Conservation (phyloP, 1,140 invertebrate species). For the Dendrolimus punctatus region DNA sequence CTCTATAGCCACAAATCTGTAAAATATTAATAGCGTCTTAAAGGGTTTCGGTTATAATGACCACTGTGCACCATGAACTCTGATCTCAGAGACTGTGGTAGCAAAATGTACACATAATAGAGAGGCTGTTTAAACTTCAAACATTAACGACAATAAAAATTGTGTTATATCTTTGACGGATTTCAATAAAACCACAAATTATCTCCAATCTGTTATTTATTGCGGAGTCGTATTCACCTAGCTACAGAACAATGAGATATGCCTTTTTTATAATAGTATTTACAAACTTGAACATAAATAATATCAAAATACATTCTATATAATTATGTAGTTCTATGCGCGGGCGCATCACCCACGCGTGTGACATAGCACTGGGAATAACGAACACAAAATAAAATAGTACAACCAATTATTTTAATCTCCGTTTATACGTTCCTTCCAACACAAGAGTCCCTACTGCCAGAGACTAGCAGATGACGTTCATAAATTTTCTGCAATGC, state of each 20-base stretch:
- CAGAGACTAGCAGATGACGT: no score
- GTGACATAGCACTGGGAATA: background rate
- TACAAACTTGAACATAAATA: slow-evolving; percentile 67
- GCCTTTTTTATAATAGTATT: slow-evolving; percentile 40
- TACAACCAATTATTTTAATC: background rate
- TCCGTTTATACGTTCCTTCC: background rate
- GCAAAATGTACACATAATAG: no score
- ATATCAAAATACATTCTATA: slow-evolving; percentile 63
- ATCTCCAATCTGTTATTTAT: slow-evolving; percentile 56
- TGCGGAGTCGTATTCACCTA: slow-evolving; percentile 42
- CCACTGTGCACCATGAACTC: no score
- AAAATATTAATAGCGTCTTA: no score
- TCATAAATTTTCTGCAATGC: no score
- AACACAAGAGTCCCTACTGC: no score
- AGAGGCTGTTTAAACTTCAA: no score
- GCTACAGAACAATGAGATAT: slow-evolving; percentile 68
- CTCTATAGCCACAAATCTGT: no score
- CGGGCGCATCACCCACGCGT: background rate
- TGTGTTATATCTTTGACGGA: background rate
- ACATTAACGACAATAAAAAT: background rate
- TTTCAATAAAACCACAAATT: slow-evolving; percentile 18
- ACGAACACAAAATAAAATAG: background rate
- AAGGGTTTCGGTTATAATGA: no score
- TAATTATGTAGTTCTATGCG: background rate
- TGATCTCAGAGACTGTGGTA: no score